phyloP scores from a whole-genome alignment of 2,113 vertebrate species.

The Mirza zaza region DNA sequence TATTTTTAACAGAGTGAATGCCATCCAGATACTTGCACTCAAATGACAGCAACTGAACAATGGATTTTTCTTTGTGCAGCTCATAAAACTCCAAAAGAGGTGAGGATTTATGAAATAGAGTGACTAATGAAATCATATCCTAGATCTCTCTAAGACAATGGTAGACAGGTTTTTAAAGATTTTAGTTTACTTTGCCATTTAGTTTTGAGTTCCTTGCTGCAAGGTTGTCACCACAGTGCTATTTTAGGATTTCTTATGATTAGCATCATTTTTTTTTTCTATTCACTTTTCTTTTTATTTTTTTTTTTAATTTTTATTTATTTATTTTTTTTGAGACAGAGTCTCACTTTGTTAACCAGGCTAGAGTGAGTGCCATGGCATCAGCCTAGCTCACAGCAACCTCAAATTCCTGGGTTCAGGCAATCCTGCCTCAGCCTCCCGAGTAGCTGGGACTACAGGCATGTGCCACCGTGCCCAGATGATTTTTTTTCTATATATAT shows the following conservation, averaged over 20 bases:
- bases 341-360: no score
- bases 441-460: no score
- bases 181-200: conserved; percentile 45
- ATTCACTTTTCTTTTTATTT: no score
- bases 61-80: conserved; percentile 99
- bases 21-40: conserved; percentile 98
- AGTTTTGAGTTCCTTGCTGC: neutral
- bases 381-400: no score
- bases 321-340: no score
- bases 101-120: conserved; percentile 70
- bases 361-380: no score
- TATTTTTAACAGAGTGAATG: conserved; percentile 93
- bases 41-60: conserved; percentile 99
- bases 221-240: neutral
- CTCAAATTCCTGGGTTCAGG: no score
- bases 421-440: no score
- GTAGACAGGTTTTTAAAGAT: neutral
- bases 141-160: neutral
- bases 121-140: neutral
- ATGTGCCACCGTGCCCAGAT: no score
- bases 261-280: neutral
- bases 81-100: conserved; percentile 99
- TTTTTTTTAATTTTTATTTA: no score
- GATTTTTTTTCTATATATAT: no score
- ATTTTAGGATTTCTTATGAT: conserved; percentile 22